Conservation (phyloP, 2,888 invertebrate genomes). For the Scaptomyza flava region DNA sequence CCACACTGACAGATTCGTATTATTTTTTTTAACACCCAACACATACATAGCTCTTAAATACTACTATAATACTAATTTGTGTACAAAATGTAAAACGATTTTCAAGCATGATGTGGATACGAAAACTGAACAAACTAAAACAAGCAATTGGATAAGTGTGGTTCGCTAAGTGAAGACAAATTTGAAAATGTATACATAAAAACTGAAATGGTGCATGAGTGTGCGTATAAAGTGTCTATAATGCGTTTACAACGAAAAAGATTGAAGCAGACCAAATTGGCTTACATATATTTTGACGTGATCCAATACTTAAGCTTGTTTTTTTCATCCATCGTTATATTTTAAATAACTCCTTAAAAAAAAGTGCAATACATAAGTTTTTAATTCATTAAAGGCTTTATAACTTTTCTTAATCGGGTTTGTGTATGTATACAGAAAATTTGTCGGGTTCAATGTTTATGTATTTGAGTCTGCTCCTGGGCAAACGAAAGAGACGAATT, state of each 20-base stretch:
- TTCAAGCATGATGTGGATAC: constrained; percentile 9
- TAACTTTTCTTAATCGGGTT: constrained; percentile 16
- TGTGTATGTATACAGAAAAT: constrained; percentile 54
- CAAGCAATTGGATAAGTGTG: constrained; percentile 17
- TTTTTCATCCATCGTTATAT: background rate
- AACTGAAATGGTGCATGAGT: constrained; percentile 20
- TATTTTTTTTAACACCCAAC: constrained; percentile 50
- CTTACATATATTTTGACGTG: background rate
- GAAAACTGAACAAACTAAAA: background rate
- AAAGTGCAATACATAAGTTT: background rate
- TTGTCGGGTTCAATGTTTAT: constrained; percentile 47
- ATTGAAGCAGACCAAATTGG: constrained; percentile 1
- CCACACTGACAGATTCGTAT: constrained; percentile 52
- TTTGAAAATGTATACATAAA: constrained; percentile 35
- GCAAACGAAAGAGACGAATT: background rate
- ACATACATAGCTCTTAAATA: constrained; percentile 44
- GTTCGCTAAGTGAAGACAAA: constrained; percentile 22
- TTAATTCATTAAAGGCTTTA: background rate
- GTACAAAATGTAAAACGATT: constrained; percentile 11
- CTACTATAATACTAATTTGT: constrained; percentile 24
- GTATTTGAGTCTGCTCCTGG: constrained; percentile 29
- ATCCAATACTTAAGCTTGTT: background rate
- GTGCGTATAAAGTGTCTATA: constrained; percentile 28
- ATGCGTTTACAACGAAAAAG: constrained; percentile 10
- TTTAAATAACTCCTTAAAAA: background rate